phyloP scores from a whole-genome alignment of 2,888 invertebrate genomes.

The Temnothorax rugatulus region DNA sequence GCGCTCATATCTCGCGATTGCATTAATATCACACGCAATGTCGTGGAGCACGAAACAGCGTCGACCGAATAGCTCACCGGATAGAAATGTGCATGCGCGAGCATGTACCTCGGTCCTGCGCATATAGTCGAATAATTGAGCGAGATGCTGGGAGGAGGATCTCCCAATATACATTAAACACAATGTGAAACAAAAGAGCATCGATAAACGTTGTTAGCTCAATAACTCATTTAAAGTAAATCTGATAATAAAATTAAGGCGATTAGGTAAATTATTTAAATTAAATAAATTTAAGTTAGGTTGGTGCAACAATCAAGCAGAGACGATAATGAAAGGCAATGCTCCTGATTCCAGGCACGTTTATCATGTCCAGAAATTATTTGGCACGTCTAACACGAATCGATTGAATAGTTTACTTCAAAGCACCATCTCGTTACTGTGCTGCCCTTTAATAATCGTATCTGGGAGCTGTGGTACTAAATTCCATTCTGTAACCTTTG shows the following conservation, averaged over 20 bases:
- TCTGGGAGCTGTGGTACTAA: neutral
- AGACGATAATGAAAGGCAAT: neutral
- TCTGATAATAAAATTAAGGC: neutral
- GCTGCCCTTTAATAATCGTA: neutral
- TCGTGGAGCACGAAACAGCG: neutral
- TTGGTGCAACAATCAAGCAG: neutral
- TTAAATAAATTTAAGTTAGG: neutral
- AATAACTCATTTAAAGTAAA: neutral
- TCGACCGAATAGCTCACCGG: neutral
- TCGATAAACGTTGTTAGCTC: neutral
- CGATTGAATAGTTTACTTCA: neutral
- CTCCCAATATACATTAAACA: neutral
- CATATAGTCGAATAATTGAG: slow-evolving; percentile 20
- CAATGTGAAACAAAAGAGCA: neutral
- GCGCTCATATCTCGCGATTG: slow-evolving; percentile 1
- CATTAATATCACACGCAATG: slow-evolving; percentile 4
- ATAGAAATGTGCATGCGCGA: slow-evolving; percentile 31
- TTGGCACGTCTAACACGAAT: neutral
- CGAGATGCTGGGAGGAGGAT: neutral
- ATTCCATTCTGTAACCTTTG: neutral
- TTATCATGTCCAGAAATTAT: neutral
- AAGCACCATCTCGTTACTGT: neutral
- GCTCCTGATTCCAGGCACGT: neutral
- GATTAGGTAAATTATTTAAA: neutral
- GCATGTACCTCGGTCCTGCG: neutral